Conservation (phyloP, 1,140 invertebrate genomes). For the Xylocopa sonorina region DNA sequence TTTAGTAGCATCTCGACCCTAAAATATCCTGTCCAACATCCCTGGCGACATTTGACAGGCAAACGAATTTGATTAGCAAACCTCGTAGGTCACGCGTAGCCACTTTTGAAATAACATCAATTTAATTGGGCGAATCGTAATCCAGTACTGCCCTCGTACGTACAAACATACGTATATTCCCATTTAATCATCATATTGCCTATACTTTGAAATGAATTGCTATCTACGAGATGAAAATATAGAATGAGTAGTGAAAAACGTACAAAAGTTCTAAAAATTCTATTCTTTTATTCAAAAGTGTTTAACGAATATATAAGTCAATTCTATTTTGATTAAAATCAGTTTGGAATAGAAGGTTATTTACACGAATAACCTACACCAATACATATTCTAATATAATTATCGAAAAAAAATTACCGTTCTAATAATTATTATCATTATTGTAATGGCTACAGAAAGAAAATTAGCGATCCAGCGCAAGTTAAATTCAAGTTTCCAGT, state of each 20-base stretch:
- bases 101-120: constrained; percentile 47
- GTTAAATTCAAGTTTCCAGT: constrained; percentile 40
- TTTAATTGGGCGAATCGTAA: constrained; percentile 25
- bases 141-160: background rate
- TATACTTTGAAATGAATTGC: background rate
- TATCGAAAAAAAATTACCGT: no score
- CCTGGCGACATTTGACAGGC: constrained; percentile 39
- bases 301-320: no score
- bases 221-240: no score
- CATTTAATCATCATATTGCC: background rate
- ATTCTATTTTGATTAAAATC: no score
- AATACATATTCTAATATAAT: no score
- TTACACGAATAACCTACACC: no score
- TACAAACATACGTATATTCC: background rate
- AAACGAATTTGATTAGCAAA: constrained; percentile 63
- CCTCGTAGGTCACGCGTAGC: constrained; percentile 50
- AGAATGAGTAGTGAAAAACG: no score
- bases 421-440: no score
- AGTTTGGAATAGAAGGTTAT: no score
- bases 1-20: constrained; percentile 37
- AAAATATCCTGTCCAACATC: constrained; percentile 50
- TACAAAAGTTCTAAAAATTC: no score
- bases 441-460: no score
- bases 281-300: no score
- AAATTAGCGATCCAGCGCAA: constrained; percentile 40